Evolutionary conservation across 2,797 vertebrate species (phyloP).

Genomic region (Sphenopsis melanotis): DNA sequence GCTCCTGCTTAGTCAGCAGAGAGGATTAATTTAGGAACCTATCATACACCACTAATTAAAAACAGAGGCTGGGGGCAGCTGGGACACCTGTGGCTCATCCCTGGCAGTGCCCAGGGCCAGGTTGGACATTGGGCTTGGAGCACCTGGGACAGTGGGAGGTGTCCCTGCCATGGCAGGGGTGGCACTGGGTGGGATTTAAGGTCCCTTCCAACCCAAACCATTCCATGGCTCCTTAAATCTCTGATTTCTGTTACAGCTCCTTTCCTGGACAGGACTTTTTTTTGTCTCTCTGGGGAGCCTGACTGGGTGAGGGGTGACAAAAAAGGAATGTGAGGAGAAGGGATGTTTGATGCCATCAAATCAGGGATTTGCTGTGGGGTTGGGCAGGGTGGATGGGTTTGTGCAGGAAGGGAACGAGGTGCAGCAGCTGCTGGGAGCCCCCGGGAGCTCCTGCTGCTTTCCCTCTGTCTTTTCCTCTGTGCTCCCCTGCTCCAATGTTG

Average conservation of each 20-base stretch:
- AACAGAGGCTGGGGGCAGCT: background rate
- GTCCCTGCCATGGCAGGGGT: background rate
- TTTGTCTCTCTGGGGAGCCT: background rate
- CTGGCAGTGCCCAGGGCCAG: background rate
- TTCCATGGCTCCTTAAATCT: background rate
- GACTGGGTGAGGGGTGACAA: fast-evolving
- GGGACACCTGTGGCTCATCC: background rate
- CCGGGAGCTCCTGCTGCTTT: fast-evolving
- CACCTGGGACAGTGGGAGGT: fast-evolving
- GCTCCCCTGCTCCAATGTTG: background rate
- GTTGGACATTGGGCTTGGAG: fast-evolving
- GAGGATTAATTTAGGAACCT: constrained; percentile 26
- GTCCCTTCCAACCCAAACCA: background rate
- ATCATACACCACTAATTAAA: background rate
- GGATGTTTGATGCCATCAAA: background rate
- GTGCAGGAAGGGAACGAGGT: background rate
- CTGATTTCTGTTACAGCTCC: background rate
- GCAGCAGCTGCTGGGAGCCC: background rate
- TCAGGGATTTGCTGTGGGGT: fast-evolving
- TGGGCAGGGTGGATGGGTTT: background rate
- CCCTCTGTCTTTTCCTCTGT: background rate
- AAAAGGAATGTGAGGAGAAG: background rate
- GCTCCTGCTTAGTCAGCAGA: background rate
- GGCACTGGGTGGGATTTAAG: fast-evolving
- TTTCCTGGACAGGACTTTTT: background rate